These are phyloP conservation scores for Trichacis sp. DNA, from an alignment of 2,888 invertebrate genomes.

Conservation along the genomic window DNA sequence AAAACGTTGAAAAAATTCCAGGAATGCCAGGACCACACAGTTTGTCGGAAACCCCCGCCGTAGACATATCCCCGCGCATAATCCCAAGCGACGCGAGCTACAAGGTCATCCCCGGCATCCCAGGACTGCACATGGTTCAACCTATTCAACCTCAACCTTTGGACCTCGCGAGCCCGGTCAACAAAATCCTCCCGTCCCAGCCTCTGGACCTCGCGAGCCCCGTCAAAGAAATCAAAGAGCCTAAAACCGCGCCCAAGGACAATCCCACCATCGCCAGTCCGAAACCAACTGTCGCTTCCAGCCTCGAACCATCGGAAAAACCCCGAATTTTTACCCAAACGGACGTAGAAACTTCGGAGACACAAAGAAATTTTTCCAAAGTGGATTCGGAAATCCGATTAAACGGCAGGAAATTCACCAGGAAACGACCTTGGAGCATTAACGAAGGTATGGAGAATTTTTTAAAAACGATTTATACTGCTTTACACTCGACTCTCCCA, in stretches of 20 bases:
- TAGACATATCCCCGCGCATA: constrained; percentile 59
- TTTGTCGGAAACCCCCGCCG: constrained; percentile 65
- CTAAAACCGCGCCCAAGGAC: constrained; percentile 48
- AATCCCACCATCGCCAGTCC: background rate
- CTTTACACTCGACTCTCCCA: no score
- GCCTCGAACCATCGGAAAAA: no score
- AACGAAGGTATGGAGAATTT: no score
- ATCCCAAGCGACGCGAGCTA: constrained; percentile 49
- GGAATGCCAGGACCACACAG: constrained; percentile 88
- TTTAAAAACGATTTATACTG: no score
- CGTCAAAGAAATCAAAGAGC: constrained; percentile 55
- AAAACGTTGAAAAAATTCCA: no score
- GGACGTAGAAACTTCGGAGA: no score
- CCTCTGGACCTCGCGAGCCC: constrained; percentile 61
- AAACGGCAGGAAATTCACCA: no score
- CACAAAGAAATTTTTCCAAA: no score
- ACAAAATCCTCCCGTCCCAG: constrained; percentile 40
- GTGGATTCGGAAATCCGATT: constrained; percentile 37
- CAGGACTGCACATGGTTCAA: constrained; percentile 57
- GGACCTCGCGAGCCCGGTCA: constrained; percentile 60
- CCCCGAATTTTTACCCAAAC: no score
- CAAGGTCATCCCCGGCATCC: constrained; percentile 60
- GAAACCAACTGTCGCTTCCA: no score
- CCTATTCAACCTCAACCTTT: constrained; percentile 58
- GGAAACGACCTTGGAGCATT: constrained; percentile 36